Conservation (phyloP, 2,797 vertebrate genomes). For the Buphagus erythrorhynchus region DNA sequence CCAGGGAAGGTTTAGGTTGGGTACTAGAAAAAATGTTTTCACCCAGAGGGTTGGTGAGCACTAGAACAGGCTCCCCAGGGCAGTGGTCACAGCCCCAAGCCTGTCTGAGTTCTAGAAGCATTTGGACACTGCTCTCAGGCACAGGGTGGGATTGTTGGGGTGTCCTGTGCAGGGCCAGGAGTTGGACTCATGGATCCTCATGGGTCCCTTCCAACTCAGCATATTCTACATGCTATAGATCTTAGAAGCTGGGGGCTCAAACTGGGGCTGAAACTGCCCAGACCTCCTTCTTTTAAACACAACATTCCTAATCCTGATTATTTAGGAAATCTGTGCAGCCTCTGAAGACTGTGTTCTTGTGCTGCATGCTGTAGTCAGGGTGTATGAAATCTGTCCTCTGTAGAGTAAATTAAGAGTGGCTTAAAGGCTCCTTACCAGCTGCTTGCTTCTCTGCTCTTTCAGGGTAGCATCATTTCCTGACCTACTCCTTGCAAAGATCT, state of each 20-base stretch:
- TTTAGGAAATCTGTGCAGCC: not conserved
- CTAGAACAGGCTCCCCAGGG: not conserved
- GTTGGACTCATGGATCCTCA: rapidly evolving
- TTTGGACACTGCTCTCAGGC: rapidly evolving
- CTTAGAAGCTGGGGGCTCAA: not conserved
- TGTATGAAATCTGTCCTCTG: not conserved
- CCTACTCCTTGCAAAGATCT: not conserved
- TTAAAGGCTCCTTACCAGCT: not conserved
- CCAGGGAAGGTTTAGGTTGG: not conserved
- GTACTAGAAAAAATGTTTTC: not conserved
- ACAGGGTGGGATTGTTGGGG: too few species aligned
- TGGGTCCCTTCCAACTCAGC: not conserved
- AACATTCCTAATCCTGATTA: not conserved
- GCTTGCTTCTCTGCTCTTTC: not conserved
- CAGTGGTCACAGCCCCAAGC: not conserved
- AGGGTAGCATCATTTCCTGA: not conserved
- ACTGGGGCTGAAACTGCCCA: not conserved
- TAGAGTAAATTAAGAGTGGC: not conserved
- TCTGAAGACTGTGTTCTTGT: not conserved
- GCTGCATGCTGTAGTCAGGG: not conserved
- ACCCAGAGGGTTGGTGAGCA: rapidly evolving
- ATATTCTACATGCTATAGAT: not conserved
- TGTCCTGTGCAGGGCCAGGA: not conserved
- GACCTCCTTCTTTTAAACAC: not conserved
- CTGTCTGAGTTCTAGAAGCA: rapidly evolving